Percentiles rank a stretch among this genome's conserved stretches.
phyloP scores from a whole-genome alignment of 2,797 vertebrate species.

The Erethizon dorsatum region DNA sequence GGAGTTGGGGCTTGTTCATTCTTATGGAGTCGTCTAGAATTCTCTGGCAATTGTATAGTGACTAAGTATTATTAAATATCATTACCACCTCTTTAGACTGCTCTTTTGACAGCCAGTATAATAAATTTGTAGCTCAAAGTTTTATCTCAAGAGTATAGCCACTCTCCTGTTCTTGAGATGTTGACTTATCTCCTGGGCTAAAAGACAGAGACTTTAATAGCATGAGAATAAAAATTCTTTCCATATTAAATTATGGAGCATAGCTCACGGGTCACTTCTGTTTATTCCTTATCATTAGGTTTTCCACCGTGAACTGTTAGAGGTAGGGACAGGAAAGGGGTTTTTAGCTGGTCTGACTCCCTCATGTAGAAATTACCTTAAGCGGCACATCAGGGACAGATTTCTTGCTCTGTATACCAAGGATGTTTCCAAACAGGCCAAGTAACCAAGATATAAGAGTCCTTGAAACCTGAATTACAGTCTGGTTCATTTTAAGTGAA shows the following conservation, averaged over 20 bases:
- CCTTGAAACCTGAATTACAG: neutral
- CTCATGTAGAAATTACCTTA: neutral
- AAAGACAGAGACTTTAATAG: slow-evolving; percentile 18
- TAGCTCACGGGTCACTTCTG: neutral
- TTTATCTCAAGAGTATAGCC: slow-evolving; percentile 28
- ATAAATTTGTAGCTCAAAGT: slow-evolving; percentile 49
- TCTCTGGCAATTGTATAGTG: slow-evolving; percentile 10
- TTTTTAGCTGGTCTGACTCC: neutral
- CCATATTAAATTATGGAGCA: neutral
- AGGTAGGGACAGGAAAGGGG: neutral
- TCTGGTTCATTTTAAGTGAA: slow-evolving; percentile 43
- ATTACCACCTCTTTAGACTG: neutral
- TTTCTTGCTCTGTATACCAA: neutral
- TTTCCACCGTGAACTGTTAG: neutral
- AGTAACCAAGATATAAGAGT: neutral
- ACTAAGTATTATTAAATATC: slow-evolving; percentile 45
- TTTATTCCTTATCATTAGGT: slow-evolving; percentile 33
- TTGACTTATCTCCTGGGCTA: neutral
- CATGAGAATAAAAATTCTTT: slow-evolving; percentile 59
- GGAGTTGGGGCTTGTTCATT: slow-evolving; percentile 7
- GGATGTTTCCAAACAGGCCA: neutral
- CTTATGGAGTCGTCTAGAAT: neutral
- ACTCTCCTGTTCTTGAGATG: slow-evolving; percentile 5
- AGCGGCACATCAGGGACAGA: neutral
- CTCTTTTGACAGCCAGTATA: neutral